These are phyloP conservation scores for Aporrectodea caliginosa DNA, from an alignment of 1,140 invertebrate species.

Conservation along the genomic window DNA sequence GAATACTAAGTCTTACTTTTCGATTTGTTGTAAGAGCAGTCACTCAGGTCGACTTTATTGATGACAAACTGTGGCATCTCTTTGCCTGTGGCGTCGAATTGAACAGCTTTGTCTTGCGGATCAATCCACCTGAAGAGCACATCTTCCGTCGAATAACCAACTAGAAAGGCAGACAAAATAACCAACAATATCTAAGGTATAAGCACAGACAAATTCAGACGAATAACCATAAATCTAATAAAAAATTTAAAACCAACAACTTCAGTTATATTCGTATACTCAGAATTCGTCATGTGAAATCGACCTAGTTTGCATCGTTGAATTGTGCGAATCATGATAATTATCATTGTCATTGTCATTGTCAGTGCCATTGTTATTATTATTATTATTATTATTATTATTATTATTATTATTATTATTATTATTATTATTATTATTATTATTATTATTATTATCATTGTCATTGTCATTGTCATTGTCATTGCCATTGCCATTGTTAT, in stretches of 20 bases:
- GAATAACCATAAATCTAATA: too few relatives aligned
- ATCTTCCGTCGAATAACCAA: constrained; percentile 6
- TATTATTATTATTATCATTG: constrained; percentile 16
- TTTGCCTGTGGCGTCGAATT: constrained; percentile 14
- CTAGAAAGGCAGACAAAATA: background rate
- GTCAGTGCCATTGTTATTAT: background rate
- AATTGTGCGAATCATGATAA: too few relatives aligned
- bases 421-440: constrained; percentile 17
- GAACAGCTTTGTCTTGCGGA: constrained; percentile 11
- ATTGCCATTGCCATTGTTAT: too few relatives aligned
- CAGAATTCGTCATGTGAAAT: too few relatives aligned
- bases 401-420: constrained; percentile 17
- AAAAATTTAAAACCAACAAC: too few relatives aligned
- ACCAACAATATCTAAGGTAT: too few relatives aligned
- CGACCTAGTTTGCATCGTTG: too few relatives aligned
- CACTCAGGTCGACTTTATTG: background rate
- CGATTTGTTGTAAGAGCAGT: constrained; percentile 19
- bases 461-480: background rate
- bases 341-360: too few relatives aligned
- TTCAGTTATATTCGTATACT: too few relatives aligned
- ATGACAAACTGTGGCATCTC: constrained; percentile 10
- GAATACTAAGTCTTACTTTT: background rate
- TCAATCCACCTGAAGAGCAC: constrained; percentile 20
- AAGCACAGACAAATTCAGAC: too few relatives aligned
- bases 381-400: constrained; percentile 13